Conservation (phyloP, 2,797 vertebrate genomes). For the Tolypeutes matacus region DNA sequence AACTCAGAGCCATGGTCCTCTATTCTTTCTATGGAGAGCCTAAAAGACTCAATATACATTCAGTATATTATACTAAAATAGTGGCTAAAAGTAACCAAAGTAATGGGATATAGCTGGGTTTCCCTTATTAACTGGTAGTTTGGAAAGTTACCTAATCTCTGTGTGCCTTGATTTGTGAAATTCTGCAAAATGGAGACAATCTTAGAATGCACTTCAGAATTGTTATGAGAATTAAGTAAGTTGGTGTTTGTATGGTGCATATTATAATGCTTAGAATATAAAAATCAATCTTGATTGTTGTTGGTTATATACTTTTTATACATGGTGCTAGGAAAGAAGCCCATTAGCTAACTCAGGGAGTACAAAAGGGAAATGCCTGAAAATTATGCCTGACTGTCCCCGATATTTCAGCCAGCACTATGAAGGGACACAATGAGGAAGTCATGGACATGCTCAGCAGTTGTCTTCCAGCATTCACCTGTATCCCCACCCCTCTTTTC, state of each 20-base stretch:
- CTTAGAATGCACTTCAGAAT: neutral
- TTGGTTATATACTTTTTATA: neutral
- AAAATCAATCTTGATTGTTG: neutral
- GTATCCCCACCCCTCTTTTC: too few relatives aligned
- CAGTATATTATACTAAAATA: neutral
- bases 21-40: neutral
- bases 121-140: neutral
- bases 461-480: too few relatives aligned
- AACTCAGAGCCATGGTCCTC: neutral
- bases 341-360: neutral
- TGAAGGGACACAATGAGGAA: too few relatives aligned
- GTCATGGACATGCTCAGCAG: too few relatives aligned
- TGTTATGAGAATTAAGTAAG: neutral
- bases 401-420: neutral
- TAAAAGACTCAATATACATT: neutral
- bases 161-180: neutral
- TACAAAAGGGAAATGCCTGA: neutral
- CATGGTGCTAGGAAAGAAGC: neutral
- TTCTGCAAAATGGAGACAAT: neutral
- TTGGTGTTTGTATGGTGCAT: neutral
- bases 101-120: neutral
- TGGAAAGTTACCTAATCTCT: slow-evolving; percentile 24
- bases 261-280: neutral
- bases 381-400: neutral
- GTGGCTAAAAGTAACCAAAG: neutral